Base-by-base conservation (phyloP, 35 echinoderm and acorn worm species). In the Diadema setosum region DNA sequence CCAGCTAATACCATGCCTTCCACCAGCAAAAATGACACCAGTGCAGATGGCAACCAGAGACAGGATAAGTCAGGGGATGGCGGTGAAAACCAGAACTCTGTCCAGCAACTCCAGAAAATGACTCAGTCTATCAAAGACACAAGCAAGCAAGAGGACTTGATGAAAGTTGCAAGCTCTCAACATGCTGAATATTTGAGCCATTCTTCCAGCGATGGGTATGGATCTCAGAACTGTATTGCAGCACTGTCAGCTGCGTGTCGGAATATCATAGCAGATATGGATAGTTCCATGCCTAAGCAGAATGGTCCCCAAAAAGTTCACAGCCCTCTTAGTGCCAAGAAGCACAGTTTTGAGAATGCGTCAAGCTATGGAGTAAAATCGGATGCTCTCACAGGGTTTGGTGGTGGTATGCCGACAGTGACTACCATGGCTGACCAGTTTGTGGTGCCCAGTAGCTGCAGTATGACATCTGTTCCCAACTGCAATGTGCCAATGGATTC, bases 241-340 rank as follows among this genome's bases (percentile, higher is more conserved):
- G 96, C 96, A 27, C 75, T 99, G 48, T 99, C 96, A 16, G 96
- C 92, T 40, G 93, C 96, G 4, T 99, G 96, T 86, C 89, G 96
- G 11, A 99, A 99, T 73, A 99, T 99, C 93, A 99, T 99, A 36
- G 96, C 96, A 11, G 96, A 95, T 52, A 90, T 99, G 96, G 96
- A 99, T 58, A 99, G 73, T 45, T 64, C 92, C 7, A 80, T 94
- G 61, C 92, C 91, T 7, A 94, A 94, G 75, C 86, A 75, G 26
- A 86, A 80, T 50, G 20, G 75, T 61, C 16, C 52, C 7, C 74
- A 75, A 30, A 82, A 74, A 46, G 75, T 86, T 27, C 90, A 92
- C 40, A 82, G 90, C 45, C 88, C 88, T 23, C 25, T 90, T 4
- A 80, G 75, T 61, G 81, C 44, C 16, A 90, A 90, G 40, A 78